Evolutionary conservation across 2,888 invertebrate genomes (phyloP).

Genomic region (Coremacera marginata): DNA sequence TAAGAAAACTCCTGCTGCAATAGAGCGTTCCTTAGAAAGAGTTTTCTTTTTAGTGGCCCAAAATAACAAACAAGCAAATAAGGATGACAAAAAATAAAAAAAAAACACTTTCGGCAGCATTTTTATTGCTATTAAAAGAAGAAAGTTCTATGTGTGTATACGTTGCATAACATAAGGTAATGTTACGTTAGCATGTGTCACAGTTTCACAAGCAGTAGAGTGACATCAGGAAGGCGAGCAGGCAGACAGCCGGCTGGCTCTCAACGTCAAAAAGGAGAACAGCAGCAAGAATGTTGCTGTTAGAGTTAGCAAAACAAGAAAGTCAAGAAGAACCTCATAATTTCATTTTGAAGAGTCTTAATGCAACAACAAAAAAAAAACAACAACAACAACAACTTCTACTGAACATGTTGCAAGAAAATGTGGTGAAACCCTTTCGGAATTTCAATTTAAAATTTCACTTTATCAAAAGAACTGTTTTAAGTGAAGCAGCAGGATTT

Average conservation of each 20-base stretch:
- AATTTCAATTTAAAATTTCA: conserved; percentile 32
- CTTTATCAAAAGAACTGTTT: conserved; percentile 9
- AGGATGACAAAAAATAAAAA: neutral
- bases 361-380: conserved; percentile 5
- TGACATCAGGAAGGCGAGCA: neutral
- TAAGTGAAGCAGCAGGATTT: no score
- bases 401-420: conserved; percentile 24
- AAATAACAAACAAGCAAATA: neutral
- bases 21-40: no score
- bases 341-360: conserved; percentile 31
- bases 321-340: conserved; percentile 17
- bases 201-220: conserved; percentile 11
- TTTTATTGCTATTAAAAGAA: conserved; percentile 1
- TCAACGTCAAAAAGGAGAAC: conserved; percentile 24
- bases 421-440: conserved; percentile 30
- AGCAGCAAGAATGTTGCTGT: neutral
- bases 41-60: no score
- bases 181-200: conserved; percentile 9
- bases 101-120: neutral
- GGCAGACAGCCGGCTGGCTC: neutral
- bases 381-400: neutral
- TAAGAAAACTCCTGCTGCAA: no score
- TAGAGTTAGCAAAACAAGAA: neutral
- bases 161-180: neutral
- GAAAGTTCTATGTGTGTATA: neutral